These are phyloP conservation scores for Melanostigma gelatinosum DNA, from an alignment of 2,113 vertebrate genomes.

Conservation along the genomic window DNA sequence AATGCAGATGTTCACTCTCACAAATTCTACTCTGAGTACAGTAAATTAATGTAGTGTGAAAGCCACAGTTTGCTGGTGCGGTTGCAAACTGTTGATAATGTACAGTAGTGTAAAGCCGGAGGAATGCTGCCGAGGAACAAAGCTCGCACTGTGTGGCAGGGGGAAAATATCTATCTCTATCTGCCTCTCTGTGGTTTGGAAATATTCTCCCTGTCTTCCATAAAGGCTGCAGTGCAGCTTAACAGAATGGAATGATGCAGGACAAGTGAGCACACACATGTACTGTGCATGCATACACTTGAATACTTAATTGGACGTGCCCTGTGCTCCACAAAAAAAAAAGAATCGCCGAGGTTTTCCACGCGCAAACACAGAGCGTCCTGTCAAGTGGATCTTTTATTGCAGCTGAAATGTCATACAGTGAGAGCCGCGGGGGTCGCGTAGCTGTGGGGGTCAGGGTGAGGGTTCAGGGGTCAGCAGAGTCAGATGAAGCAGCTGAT, in stretches of 20 bases:
- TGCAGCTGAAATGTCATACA: conserved; percentile 56
- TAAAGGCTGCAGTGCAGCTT: background rate
- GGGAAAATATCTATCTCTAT: conserved; percentile 37
- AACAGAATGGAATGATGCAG: conserved; percentile 27
- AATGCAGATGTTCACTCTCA: background rate
- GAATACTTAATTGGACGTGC: conserved; percentile 10
- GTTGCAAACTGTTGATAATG: conserved; percentile 48
- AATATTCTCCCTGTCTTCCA: conserved; percentile 24
- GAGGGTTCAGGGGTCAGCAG: conserved; percentile 49
- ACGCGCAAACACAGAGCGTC: conserved; percentile 19
- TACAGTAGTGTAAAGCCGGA: conserved; percentile 48
- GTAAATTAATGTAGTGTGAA: conserved; percentile 6
- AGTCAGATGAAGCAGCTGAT: conserved; percentile 65
- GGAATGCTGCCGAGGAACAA: conserved; percentile 55
- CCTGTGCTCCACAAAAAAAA: background rate
- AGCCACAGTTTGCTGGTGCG: background rate
- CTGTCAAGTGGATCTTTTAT: conserved; percentile 52
- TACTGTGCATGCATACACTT: conserved; percentile 2
- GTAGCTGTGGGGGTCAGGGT: conserved; percentile 41
- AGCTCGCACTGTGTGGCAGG: conserved; percentile 44
- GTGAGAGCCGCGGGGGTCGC: conserved; percentile 32
- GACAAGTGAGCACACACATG: conserved; percentile 10
- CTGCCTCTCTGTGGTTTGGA: conserved; percentile 34
- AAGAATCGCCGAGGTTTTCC: background rate
- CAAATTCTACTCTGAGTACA: background rate